Conservation (phyloP, 2,113 vertebrate species). For the Montifringilla adamsi region DNA sequence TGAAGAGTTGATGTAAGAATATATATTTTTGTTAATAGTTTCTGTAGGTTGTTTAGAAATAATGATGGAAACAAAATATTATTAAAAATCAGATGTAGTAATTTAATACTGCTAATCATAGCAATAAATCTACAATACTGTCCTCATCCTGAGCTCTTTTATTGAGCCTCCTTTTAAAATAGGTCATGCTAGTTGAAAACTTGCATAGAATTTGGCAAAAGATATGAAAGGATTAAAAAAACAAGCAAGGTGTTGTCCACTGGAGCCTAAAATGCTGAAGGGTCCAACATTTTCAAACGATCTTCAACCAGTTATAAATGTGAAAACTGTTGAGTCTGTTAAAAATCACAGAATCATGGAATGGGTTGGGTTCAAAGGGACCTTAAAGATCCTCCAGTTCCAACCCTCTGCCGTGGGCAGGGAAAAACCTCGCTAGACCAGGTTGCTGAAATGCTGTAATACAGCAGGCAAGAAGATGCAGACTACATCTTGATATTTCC, state of each 20-base stretch:
- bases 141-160: neutral
- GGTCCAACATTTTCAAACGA: neutral
- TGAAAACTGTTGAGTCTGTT: neutral
- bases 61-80: neutral
- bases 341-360: neutral
- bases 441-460: rapidly evolving
- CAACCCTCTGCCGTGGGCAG: neutral
- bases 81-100: neutral
- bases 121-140: neutral
- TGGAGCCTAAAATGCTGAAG: neutral
- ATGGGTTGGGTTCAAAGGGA: neutral
- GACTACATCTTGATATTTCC: neutral
- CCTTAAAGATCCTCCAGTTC: neutral
- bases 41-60: neutral
- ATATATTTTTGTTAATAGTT: neutral
- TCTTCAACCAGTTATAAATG: neutral
- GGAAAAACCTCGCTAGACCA: neutral
- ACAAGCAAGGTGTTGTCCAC: neutral
- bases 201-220: neutral
- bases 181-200: neutral
- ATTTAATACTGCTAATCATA: neutral
- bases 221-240: neutral
- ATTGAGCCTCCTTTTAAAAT: neutral
- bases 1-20: neutral
- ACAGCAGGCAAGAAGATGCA: neutral